phyloP scores from a whole-genome alignment of 37 sponge, comb jelly and placozoan genomes.

The Oscarella lobularis region DNA sequence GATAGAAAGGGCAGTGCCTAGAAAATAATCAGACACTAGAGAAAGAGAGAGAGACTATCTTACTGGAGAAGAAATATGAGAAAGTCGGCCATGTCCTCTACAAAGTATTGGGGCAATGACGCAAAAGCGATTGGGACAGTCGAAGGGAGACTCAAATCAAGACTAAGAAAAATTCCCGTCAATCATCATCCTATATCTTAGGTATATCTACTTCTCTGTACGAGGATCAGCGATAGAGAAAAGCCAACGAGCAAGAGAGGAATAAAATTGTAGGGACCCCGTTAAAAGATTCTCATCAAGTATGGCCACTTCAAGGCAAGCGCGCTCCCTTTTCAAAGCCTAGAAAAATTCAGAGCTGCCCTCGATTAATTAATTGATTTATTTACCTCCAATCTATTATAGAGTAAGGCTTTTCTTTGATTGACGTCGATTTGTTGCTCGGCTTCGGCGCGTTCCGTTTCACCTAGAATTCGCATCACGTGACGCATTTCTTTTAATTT shows the following conservation, averaged over 20 bases:
- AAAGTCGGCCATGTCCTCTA: slow-evolving; percentile 78
- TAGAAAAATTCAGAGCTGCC: no score
- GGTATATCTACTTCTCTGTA: slow-evolving; percentile 2
- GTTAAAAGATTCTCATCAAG: no score
- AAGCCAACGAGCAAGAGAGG: no score
- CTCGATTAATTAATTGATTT: no score
- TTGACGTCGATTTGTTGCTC: no score
- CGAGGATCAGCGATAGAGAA: no score
- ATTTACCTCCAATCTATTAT: no score
- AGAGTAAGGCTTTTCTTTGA: no score
- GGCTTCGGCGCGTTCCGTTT: no score
- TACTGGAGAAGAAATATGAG: slow-evolving; percentile 33
- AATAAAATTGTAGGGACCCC: no score
- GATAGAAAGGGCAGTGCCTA: slow-evolving; percentile 25
- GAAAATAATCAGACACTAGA: not conserved
- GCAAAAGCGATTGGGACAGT: slow-evolving; percentile 44
- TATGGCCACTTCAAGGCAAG: no score
- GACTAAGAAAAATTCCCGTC: not conserved
- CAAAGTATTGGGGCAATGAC: slow-evolving; percentile 72
- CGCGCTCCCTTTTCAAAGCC: no score
- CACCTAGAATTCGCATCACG: slow-evolving; percentile 1
- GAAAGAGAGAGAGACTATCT: not conserved
- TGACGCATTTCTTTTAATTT: slow-evolving; percentile 36
- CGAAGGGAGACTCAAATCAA: not conserved
- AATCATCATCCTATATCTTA: not conserved